Percentiles rank a stretch among this genome's conserved stretches.
Conservation (phyloP, 2,888 invertebrate genomes). For the Entomobrya proxima region DNA sequence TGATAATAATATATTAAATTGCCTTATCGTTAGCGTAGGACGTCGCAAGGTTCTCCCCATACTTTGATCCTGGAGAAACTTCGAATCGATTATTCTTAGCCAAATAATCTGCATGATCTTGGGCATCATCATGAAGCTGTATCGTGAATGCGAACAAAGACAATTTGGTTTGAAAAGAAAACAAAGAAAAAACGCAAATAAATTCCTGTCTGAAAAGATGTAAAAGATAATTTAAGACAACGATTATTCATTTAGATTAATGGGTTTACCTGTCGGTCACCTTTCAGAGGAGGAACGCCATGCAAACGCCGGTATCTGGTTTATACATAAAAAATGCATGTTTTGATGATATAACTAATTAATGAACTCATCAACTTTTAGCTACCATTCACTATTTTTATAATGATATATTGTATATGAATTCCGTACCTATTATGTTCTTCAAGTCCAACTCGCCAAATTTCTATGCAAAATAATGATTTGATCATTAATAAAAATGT, state of each 20-base stretch:
- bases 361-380: not conserved
- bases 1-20: too few relatives aligned
- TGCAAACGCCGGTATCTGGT: constrained; percentile 29
- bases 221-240: not conserved
- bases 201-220: too few relatives aligned
- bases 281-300: constrained; percentile 40
- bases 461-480: constrained; percentile 3
- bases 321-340: not conserved
- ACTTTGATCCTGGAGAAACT: constrained; percentile 18
- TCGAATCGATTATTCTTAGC: constrained; percentile 50
- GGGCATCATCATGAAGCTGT: constrained; percentile 58
- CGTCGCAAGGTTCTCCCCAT: constrained; percentile 56
- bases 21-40: constrained; percentile 35
- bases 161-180: too few relatives aligned
- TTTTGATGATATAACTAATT: not conserved
- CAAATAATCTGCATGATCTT: constrained; percentile 47
- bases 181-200: too few relatives aligned
- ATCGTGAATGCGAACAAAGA: too few relatives aligned
- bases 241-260: not conserved
- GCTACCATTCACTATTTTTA: too few relatives aligned
- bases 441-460: constrained; percentile 40
- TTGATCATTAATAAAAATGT: not conserved
- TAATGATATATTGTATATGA: too few relatives aligned
- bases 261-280: constrained; percentile 24
- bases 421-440: constrained; percentile 51